phyloP scores from a whole-genome alignment of 2,888 invertebrate genomes.

The Strigamia crassipes region DNA sequence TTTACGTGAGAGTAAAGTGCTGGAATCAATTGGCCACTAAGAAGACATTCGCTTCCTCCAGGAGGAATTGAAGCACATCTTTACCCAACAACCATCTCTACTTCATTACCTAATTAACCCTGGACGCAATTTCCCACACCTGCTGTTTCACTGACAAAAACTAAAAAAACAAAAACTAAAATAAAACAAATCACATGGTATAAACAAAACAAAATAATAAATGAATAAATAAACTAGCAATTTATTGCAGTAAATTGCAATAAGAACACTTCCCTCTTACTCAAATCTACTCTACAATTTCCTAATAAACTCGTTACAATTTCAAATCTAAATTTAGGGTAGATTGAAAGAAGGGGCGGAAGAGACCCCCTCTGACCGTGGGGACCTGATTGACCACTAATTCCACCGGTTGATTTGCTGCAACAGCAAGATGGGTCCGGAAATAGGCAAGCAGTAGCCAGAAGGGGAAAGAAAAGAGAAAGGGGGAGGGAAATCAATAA shows the following conservation, averaged over 20 bases:
- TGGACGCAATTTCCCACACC: not conserved
- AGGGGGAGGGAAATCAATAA: not conserved
- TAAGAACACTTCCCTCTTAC: not conserved
- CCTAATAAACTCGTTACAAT: not conserved
- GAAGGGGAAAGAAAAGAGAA: not conserved
- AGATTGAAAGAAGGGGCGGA: not conserved
- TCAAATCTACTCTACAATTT: not conserved
- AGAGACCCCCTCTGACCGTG: slow-evolving; percentile 1
- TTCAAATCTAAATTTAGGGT: not conserved
- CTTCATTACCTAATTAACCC: slow-evolving; percentile 30
- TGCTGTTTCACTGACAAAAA: not conserved
- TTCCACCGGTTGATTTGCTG: slow-evolving; percentile 30
- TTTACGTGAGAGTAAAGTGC: not conserved
- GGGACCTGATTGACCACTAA: slow-evolving; percentile 27
- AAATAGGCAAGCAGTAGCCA: slow-evolving; percentile 18
- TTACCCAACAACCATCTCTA: not conserved
- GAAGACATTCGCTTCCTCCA: not conserved
- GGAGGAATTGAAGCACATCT: slow-evolving; percentile 17
- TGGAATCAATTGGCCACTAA: slow-evolving; percentile 13
- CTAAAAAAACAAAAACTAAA: not conserved
- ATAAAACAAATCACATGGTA: not conserved
- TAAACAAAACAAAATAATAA: not conserved
- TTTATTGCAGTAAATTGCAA: not conserved
- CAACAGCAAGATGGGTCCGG: slow-evolving; percentile 26
- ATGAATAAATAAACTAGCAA: not conserved